phyloP scores from a whole-genome alignment of 2,797 vertebrate species.

The Syngnathus acus region DNA sequence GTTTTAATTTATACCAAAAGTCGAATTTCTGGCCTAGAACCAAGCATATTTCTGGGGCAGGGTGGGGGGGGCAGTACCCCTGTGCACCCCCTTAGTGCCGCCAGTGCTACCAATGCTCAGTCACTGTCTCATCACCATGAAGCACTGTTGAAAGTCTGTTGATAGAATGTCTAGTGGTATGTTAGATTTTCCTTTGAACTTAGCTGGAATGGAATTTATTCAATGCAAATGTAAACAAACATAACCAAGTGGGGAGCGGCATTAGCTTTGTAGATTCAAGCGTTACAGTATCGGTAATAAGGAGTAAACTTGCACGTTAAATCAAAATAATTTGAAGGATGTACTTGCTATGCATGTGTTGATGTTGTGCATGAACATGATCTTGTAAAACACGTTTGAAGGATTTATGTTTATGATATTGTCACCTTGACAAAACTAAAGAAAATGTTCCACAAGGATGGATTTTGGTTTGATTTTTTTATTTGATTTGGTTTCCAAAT shows the following conservation, averaged over 20 bases:
- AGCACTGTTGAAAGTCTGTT: background rate
- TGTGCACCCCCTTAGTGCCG: too few relatives aligned
- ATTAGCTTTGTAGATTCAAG: background rate
- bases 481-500: background rate
- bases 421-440: background rate
- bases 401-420: slow-evolving; percentile 3
- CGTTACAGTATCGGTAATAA: slow-evolving; percentile 2
- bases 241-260: background rate
- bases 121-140: background rate
- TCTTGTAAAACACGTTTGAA: background rate
- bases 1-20: too few relatives aligned
- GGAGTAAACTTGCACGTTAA: background rate
- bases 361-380: background rate
- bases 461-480: too few relatives aligned
- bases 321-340: background rate
- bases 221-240: slow-evolving; percentile 5
- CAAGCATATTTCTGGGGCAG: too few relatives aligned
- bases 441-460: background rate
- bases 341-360: background rate
- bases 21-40: too few relatives aligned
- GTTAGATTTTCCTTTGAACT: slow-evolving; percentile 1
- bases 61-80: too few relatives aligned
- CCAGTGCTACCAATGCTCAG: background rate
- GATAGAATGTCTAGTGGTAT: background rate
- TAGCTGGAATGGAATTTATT: background rate